phyloP scores from a whole-genome alignment of 2,888 invertebrate genomes.

The Eucriotettix oculatus region DNA sequence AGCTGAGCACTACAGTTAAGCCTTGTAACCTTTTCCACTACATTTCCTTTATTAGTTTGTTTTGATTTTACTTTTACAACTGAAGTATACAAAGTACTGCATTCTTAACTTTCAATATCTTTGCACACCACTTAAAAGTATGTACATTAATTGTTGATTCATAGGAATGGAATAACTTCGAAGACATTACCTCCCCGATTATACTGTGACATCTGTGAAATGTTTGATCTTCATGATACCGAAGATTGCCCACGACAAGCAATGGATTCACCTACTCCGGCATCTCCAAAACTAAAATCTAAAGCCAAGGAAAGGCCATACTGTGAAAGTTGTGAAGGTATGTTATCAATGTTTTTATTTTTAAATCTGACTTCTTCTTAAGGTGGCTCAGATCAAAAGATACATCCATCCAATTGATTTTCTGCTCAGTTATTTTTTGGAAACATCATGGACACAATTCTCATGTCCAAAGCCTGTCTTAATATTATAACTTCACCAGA shows the following conservation, averaged over 20 bases:
- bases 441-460: no score
- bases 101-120: conserved; percentile 5
- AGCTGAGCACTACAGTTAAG: no score
- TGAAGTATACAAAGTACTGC: neutral
- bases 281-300: conserved; percentile 27
- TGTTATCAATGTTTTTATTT: conserved; percentile 11
- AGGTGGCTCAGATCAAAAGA: no score
- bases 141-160: no score
- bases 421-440: no score
- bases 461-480: no score
- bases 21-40: no score
- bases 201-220: conserved; percentile 96
- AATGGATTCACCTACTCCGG: conserved; percentile 32
- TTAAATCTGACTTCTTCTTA: neutral
- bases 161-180: conserved; percentile 21
- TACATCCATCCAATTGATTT: no score
- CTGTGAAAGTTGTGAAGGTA: conserved; percentile 87
- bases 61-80: neutral
- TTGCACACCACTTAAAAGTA: no score
- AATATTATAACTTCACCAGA: no score
- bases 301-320: conserved; percentile 45
- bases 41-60: no score
- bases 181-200: conserved; percentile 50
- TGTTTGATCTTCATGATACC: conserved; percentile 91
- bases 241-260: conserved; percentile 89